These are phyloP conservation scores for Thalassophryne amazonica DNA, from an alignment of 2,797 vertebrate species.

Conservation along the genomic window DNA sequence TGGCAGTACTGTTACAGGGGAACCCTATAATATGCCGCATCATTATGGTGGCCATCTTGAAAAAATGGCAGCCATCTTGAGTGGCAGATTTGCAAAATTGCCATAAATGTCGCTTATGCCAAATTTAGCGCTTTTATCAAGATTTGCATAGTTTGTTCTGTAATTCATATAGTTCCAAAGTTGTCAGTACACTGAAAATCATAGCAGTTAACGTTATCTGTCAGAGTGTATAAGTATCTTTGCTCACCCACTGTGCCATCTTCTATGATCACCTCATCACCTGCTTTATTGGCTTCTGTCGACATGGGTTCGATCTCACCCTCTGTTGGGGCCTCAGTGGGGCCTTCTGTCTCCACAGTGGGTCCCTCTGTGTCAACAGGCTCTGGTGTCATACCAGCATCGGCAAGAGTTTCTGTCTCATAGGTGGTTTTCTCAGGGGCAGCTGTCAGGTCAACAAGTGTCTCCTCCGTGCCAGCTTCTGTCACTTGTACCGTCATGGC, in stretches of 20 bases:
- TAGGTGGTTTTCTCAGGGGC: not conserved
- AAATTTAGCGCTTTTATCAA: too few relatives aligned
- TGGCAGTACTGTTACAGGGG: too few relatives aligned
- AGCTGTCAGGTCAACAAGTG: fast-evolving
- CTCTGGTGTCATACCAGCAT: not conserved
- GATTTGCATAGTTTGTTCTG: too few relatives aligned
- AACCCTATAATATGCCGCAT: too few relatives aligned
- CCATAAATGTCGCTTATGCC: too few relatives aligned
- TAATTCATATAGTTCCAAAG: too few relatives aligned
- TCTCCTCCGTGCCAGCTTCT: not conserved
- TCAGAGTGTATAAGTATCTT: too few relatives aligned
- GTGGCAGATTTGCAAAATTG: too few relatives aligned
- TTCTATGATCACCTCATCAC: not conserved
- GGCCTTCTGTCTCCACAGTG: not conserved
- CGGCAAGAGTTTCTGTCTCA: not conserved
- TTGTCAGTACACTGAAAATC: too few relatives aligned
- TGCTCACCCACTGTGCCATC: conserved; percentile 36
- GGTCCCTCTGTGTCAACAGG: not conserved
- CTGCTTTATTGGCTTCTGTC: fast-evolving
- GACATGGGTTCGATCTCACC: not conserved
- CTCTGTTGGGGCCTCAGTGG: not conserved
- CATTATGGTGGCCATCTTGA: too few relatives aligned
- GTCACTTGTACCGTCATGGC: not conserved
- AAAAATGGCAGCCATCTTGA: too few relatives aligned
- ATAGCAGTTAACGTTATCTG: too few relatives aligned